Conservation (phyloP, 2,113 vertebrate genomes). For the Nyctereutes procyonoides region DNA sequence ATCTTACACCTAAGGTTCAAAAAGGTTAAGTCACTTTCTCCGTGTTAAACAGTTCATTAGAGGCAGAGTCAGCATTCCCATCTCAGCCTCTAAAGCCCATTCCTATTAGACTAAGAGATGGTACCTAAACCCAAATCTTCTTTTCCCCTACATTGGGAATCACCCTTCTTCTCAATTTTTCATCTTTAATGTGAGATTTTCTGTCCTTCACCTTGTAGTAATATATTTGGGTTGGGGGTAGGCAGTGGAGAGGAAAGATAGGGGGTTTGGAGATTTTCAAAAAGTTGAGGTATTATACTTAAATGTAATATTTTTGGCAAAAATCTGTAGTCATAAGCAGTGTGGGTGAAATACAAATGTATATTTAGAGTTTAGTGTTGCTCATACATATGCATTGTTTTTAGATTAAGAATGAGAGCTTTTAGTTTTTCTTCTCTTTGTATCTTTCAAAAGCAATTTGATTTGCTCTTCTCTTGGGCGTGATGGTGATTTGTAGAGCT, state of each 20-base stretch:
- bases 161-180: not conserved
- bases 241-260: conserved; percentile 61
- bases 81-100: not conserved
- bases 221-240: conserved; percentile 68
- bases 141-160: not conserved
- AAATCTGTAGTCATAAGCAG: conserved; percentile 83
- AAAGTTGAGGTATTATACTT: conserved; percentile 83
- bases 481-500: conserved; percentile 70
- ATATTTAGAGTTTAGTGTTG: conserved; percentile 82
- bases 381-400: conserved; percentile 83
- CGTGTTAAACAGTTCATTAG: not conserved
- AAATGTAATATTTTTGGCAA: conserved; percentile 84
- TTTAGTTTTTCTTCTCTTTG: conserved; percentile 81
- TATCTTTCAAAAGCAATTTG: conserved; percentile 79
- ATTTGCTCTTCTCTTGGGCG: conserved; percentile 73
- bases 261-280: conserved; percentile 73
- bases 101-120: not conserved
- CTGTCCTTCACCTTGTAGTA: conserved; percentile 63
- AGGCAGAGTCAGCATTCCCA: not conserved
- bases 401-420: conserved; percentile 83
- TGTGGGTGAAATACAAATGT: conserved; percentile 84
- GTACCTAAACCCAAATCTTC: not conserved
- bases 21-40: conserved; percentile 5
- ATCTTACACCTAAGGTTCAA: not conserved
- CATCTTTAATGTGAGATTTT: conserved; percentile 41